Evolutionary conservation across 2,113 vertebrate species (phyloP).

Genomic region (Hemiprocne comata): DNA sequence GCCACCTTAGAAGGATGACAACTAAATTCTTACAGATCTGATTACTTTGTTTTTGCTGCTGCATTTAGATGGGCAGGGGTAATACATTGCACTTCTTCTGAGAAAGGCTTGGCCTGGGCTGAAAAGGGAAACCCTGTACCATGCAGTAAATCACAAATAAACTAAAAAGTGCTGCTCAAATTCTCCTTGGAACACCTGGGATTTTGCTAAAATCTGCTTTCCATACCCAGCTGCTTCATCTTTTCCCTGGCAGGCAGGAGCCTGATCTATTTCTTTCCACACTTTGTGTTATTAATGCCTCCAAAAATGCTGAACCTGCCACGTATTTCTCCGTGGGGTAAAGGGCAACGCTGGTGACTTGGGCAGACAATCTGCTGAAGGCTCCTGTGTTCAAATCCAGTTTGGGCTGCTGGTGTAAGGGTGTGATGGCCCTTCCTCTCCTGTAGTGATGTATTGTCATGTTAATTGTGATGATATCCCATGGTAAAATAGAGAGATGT

Average conservation of each 20-base stretch:
- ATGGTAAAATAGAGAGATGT: background rate
- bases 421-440: background rate
- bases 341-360: background rate
- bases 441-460: background rate
- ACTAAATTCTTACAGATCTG: background rate
- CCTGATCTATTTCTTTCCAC: background rate
- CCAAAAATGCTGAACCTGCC: background rate
- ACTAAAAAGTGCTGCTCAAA: background rate
- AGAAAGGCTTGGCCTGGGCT: background rate
- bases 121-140: background rate
- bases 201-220: background rate
- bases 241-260: background rate
- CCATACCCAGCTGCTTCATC: fast-evolving
- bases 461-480: background rate
- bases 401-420: background rate
- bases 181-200: background rate
- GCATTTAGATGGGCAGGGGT: background rate
- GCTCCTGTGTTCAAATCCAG: background rate
- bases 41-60: background rate
- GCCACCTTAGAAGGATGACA: background rate
- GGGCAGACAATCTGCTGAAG: background rate
- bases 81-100: background rate
- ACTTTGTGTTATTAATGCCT: background rate
- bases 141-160: background rate
- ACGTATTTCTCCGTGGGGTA: background rate